Conservation (phyloP, 2,797 vertebrate genomes). For the Periparus ater region DNA sequence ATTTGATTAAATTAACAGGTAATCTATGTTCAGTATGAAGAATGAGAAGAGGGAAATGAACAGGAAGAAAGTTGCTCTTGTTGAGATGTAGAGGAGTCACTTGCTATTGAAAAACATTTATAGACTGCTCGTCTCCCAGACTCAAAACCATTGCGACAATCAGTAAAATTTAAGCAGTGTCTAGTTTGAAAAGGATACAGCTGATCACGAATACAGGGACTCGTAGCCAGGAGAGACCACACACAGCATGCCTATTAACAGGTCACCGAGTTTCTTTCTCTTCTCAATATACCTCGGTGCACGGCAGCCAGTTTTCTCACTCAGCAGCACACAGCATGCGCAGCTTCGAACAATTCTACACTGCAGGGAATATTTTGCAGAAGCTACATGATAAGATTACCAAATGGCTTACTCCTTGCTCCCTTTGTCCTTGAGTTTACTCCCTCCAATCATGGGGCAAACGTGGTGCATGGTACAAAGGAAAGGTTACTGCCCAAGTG, state of each 20-base stretch:
- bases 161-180: not conserved
- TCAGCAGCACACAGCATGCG: conserved; percentile 69
- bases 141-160: not conserved
- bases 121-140: not conserved
- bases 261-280: conserved; percentile 15
- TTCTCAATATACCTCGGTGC: conserved; percentile 40
- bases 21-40: not conserved
- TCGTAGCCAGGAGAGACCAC: not conserved
- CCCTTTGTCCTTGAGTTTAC: conserved; percentile 74
- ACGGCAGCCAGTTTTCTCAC: conserved; percentile 38
- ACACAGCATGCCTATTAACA: not conserved
- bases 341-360: conserved; percentile 69
- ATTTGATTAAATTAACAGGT: not conserved
- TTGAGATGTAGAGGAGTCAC: not conserved
- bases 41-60: not conserved
- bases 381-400: conserved; percentile 72
- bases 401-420: conserved; percentile 67
- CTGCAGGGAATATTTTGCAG: conserved; percentile 74
- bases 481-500: not conserved
- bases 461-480: not conserved
- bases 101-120: not conserved
- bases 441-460: conserved; percentile 53
- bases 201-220: not conserved
- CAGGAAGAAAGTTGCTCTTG: not conserved
- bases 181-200: not conserved